Percentiles rank a stretch among this genome's conserved stretches.
Evolutionary conservation across 1,140 invertebrate species (phyloP).

Genomic region (Geopemphigus sp.): DNA sequence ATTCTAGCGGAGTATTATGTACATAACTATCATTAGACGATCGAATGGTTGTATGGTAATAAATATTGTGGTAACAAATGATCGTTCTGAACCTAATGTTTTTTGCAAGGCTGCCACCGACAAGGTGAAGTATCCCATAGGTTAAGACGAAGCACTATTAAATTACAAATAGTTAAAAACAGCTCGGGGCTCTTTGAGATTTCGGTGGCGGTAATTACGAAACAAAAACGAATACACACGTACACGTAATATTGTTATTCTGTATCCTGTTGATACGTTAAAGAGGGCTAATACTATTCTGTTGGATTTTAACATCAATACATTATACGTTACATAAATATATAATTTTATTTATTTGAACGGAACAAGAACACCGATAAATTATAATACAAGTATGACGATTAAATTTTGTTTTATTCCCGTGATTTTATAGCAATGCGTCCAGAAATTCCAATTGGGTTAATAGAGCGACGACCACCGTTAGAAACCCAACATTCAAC

Average conservation of each 20-base stretch:
- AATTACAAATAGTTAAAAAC: conserved; percentile 3
- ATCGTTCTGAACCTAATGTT: background rate
- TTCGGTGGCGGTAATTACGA: background rate
- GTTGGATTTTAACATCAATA: background rate
- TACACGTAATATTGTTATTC: background rate
- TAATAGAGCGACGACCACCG: conserved; percentile 51
- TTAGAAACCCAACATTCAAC: conserved; percentile 67
- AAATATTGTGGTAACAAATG: background rate
- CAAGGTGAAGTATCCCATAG: conserved; percentile 21
- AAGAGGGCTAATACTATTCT: background rate
- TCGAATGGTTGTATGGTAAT: background rate
- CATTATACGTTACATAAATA: background rate
- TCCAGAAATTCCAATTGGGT: conserved; percentile 32
- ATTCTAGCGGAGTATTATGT: background rate
- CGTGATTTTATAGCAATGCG: conserved; percentile 9
- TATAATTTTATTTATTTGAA: background rate
- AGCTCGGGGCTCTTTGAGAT: background rate
- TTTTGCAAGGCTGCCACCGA: background rate
- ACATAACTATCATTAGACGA: background rate
- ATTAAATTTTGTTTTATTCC: conserved; percentile 2
- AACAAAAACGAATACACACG: background rate
- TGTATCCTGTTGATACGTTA: too few species aligned
- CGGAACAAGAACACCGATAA: too few species aligned
- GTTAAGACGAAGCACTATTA: background rate
- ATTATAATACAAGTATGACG: background rate